Conservation (phyloP, 2,888 invertebrate genomes). For the Drosophila paranaensis region DNA sequence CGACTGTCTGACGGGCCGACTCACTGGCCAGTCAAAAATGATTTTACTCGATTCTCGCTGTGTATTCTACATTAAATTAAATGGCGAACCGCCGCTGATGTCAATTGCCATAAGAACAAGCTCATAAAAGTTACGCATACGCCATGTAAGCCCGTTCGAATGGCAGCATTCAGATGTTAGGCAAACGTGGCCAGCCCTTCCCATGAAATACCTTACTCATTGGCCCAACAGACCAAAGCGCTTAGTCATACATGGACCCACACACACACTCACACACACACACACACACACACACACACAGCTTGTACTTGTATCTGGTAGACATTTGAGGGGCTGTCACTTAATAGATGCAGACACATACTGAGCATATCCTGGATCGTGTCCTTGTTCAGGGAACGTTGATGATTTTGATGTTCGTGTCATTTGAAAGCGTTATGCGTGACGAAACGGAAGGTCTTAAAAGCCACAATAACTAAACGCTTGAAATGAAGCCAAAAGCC, state of each 20-base stretch:
- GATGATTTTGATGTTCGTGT: slow-evolving; percentile 76
- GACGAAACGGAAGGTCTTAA: slow-evolving; percentile 76
- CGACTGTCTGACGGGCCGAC: slow-evolving; percentile 6
- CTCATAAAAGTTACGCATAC: slow-evolving; percentile 65
- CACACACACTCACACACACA: neutral
- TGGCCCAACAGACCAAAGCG: slow-evolving; percentile 21
- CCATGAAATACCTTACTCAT: slow-evolving; percentile 52
- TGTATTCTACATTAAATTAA: slow-evolving; percentile 36
- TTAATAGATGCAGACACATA: slow-evolving; percentile 41
- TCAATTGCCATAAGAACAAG: slow-evolving; percentile 54
- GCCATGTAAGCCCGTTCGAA: slow-evolving; percentile 44
- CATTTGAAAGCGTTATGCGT: slow-evolving; percentile 76
- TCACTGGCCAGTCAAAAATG: slow-evolving; percentile 18
- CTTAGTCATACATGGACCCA: slow-evolving; percentile 24
- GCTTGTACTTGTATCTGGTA: slow-evolving; percentile 48
- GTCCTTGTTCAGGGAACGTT: slow-evolving; percentile 60
- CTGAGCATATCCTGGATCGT: slow-evolving; percentile 23
- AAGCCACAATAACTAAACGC: slow-evolving; percentile 70
- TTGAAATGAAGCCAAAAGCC: slow-evolving; percentile 68
- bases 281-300: slow-evolving; percentile 7
- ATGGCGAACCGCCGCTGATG: slow-evolving; percentile 29
- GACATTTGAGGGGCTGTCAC: slow-evolving; percentile 31
- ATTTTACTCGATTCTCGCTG: slow-evolving; percentile 38
- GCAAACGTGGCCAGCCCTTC: slow-evolving; percentile 42
- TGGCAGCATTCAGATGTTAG: slow-evolving; percentile 19